Base-by-base conservation (phyloP, 2,888 invertebrate species). In the Agrypnus murinus region DNA sequence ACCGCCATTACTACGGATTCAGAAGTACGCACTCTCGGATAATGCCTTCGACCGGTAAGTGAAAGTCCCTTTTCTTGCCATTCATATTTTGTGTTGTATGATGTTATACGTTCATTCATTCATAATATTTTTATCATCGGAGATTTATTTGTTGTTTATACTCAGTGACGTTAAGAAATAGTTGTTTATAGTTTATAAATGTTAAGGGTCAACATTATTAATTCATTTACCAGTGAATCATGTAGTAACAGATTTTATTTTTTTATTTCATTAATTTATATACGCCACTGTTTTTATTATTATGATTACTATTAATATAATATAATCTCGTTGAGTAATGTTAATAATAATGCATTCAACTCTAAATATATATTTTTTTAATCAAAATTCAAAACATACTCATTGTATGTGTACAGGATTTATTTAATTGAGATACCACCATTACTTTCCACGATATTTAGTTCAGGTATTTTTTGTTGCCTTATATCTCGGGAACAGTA, bases 11-110 rank as follows among this genome's bases (percentile, higher is more conserved):
- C 76, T 79, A 58, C 81, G 83, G 17, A 75, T 85, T 63, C 81
- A 82, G 76, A 83, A 82, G 71, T 84, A 83, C 73, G 83, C 82
- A 38, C 76, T 79, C 45, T 81, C 82, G 7, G 78, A 77, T 31
- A 81, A 83, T 65, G 75, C 78, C 69, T 82, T 79, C 74, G 79
- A 82, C 75, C 79, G 85, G 85, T 85, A 68, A 84, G 85, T 82
- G 48, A 60, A 40, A 46, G 31, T 53, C 8, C 34, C 14, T n/a
- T 36, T 50, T 43, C 25, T 17, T 60, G 38, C 55, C 55, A 55
- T 55, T 55, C 45, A 48, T 50, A 50, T 48, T 46, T 46, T 25
- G 5, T 25, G 25, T n/a, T n/a, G n/a, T n/a, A n/a, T n/a, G 25
- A 25, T 25, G 25, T 5, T n/a, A 25, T 25, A 25, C 25, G 14